Conservation (phyloP, 2,888 invertebrate genomes). For the Andrena minutula region DNA sequence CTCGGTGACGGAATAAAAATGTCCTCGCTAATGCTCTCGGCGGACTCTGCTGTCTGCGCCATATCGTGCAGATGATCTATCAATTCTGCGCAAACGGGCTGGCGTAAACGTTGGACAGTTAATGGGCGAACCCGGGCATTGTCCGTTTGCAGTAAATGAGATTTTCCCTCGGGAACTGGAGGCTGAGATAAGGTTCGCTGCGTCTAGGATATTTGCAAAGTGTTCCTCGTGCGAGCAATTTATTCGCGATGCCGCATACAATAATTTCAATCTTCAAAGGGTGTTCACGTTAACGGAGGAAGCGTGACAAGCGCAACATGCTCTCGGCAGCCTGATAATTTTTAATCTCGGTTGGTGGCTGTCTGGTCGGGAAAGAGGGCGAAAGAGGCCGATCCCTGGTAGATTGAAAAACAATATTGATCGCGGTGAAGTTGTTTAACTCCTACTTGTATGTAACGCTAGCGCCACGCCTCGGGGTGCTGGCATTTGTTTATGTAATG, state of each 20-base stretch:
- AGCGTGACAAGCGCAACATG: neutral
- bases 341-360: slow-evolving; percentile 28
- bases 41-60: slow-evolving; percentile 10
- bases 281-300: neutral
- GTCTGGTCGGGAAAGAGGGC: neutral
- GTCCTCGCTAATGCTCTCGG: slow-evolving; percentile 11
- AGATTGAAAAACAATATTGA: slow-evolving; percentile 53
- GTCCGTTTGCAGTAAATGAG: neutral
- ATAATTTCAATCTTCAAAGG: neutral
- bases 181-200: neutral
- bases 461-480: neutral
- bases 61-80: slow-evolving; percentile 19
- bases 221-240: neutral
- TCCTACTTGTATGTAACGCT: neutral
- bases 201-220: neutral
- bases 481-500: slow-evolving; percentile 44
- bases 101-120: neutral
- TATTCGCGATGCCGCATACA: neutral
- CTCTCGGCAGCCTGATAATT: slow-evolving; percentile 20
- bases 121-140: neutral
- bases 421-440: slow-evolving; percentile 29
- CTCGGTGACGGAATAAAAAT: slow-evolving; percentile 28
- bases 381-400: neutral
- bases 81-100: neutral
- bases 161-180: neutral